Conservation (phyloP, 2,797 vertebrate species). For the Hydrophis major region DNA sequence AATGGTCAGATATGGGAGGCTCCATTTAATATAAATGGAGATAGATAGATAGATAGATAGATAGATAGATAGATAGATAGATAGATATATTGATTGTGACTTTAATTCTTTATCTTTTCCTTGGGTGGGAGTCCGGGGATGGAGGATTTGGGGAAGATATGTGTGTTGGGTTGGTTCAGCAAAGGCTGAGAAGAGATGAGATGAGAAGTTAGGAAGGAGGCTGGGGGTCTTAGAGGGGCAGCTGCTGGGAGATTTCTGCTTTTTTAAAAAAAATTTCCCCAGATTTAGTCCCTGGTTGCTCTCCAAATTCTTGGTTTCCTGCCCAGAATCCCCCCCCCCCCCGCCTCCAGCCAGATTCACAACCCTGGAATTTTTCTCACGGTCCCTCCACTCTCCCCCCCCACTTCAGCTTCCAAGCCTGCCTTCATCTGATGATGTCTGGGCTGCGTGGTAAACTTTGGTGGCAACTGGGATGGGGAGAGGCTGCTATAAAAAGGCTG, state of each 20-base stretch:
- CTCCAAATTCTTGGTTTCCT: slow-evolving; percentile 73
- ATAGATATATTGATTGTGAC: neutral
- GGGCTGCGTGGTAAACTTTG: slow-evolving; percentile 18
- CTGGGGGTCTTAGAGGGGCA: neutral
- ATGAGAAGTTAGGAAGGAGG: neutral
- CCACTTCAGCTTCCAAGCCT: neutral
- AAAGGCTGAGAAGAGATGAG: neutral
- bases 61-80: no score
- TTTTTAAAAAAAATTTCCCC: neutral
- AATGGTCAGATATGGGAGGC: no score
- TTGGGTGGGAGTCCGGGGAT: neutral
- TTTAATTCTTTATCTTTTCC: slow-evolving; percentile 21
- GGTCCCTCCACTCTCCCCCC: slow-evolving; percentile 16
- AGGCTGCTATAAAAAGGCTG: neutral
- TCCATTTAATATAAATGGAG: no score
- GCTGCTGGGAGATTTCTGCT: no score
- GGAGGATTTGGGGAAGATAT: neutral
- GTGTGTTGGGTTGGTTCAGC: neutral
- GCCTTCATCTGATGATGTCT: neutral
- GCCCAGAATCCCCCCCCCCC: slow-evolving; percentile 48
- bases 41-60: no score
- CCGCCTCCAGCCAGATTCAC: neutral
- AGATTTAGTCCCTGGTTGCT: slow-evolving; percentile 54
- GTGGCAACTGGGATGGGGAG: neutral
- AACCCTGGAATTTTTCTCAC: slow-evolving; percentile 68